Percentiles rank a stretch among this genome's conserved stretches.
These are phyloP conservation scores for Notolabrus celidotus DNA, from an alignment of 2,797 vertebrate genomes.

Conservation along the genomic window DNA sequence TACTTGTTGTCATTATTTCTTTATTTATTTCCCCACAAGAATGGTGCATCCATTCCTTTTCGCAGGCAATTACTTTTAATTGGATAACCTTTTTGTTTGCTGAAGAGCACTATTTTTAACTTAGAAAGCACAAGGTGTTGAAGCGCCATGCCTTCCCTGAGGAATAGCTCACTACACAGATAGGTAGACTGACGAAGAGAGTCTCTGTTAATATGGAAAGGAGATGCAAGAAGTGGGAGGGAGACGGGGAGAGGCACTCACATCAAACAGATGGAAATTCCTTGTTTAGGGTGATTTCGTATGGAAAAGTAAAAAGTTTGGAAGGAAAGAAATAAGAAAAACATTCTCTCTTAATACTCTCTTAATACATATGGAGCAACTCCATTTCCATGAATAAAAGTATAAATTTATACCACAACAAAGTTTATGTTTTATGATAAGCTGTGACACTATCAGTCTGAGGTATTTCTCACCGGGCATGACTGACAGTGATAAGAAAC, in stretches of 20 bases:
- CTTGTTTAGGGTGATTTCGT: conserved; percentile 66
- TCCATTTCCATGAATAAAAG: conserved; percentile 41
- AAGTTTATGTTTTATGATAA: conserved; percentile 34
- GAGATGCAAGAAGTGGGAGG: conserved; percentile 64
- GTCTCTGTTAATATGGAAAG: conserved; percentile 69
- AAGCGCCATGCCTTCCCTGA: conserved; percentile 48
- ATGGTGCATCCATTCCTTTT: conserved; percentile 58
- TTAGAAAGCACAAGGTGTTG: conserved; percentile 64
- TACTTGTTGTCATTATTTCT: conserved; percentile 68
- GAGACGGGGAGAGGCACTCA: conserved; percentile 49
- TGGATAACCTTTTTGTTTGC: conserved; percentile 80
- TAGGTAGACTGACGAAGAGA: conserved; percentile 52
- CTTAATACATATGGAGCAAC: conserved; percentile 47
- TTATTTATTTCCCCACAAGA: conserved; percentile 63
- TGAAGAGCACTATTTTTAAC: conserved; percentile 75
- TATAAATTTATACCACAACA: conserved; percentile 22
- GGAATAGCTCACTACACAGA: conserved; percentile 56
- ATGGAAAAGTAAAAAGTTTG: conserved; percentile 55
- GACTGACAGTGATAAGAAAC: conserved; percentile 21
- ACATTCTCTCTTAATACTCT: conserved; percentile 38
- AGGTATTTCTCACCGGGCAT: conserved; percentile 9
- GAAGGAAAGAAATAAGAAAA: conserved; percentile 44
- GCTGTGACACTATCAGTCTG: conserved; percentile 22
- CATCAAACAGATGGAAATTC: conserved; percentile 79
- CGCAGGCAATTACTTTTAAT: conserved; percentile 82